Evolutionary conservation across 2,113 vertebrate species (phyloP), one percentile per base, ranked within the genome.

Genomic region (Megaceryle torquata): DNA sequence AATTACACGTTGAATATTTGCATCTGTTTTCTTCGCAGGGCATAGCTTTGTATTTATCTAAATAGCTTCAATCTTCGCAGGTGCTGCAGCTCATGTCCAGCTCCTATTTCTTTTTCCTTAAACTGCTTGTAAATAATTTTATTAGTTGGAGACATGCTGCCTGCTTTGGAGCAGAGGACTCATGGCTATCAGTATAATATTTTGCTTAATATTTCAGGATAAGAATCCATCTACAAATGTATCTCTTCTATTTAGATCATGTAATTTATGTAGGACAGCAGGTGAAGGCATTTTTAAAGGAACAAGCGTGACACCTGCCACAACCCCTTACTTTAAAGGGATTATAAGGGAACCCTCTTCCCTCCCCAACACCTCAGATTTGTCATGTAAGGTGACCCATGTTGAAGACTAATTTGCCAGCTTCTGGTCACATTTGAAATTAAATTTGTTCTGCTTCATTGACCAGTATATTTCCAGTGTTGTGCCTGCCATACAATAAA

Each of bases 151-250:
- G 80, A 77, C 14, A 41, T 8, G 48, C 35, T 21, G 44, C 12
- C 19, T 89, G 22, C 11, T 68, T 65, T 39, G 77, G 6, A 85
- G 39, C 24, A 35, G 41, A 53, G 13, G 25, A 83, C 15, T 44
- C 4, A 1, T 18, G 1, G 7, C 10, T 50, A 68, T 29, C 0
- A 2, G 13, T 63, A 26, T 67, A 81, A 72, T 2, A 10, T 65
- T 76, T 88, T 44, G 15, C 46, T 50, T 53, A 65, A 31, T 35
- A 84, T 86, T 75, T 86, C 37, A 67, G 57, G 17, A 63, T 57
- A 63, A 60, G 28, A 84, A 77, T 33, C 19, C 16, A 81, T 56
- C 51, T 88, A 72, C 21, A 60, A 68, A 61, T 48, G 14, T 50
- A 44, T 15, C 17, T 91, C 61, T 44, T 80, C 54, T 70, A 25